Evolutionary conservation across 2,888 invertebrate species (phyloP), one percentile per base, ranked within the genome.

Genomic region (Darwinula stevensoni): DNA sequence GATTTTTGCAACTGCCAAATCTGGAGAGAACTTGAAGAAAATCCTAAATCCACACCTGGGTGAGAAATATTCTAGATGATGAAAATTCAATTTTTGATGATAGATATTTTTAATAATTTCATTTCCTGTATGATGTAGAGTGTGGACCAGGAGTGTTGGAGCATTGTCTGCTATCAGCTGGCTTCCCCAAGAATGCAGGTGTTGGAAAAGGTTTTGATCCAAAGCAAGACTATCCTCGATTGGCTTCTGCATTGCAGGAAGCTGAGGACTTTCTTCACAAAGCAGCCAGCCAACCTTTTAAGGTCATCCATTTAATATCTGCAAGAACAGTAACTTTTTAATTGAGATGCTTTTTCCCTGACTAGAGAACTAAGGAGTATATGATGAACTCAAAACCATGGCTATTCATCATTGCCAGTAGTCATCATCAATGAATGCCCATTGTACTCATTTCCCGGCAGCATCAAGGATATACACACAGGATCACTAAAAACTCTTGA

Each of bases 111-210:
- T 29, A 17, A 15, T 47, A 18, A 9, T 9, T 18, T 18, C 22
- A 18, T 9, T 9, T n/a, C n/a, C n/a, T n/a, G n/a, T n/a, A n/a
- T n/a, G n/a, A 9, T 47, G 4, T 51, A 65, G 82, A 78, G 49
- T 91, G 73, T 57, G 91, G 94, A 3, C 68, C 86, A 14, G 63
- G 84, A 1, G 54, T 97, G 26, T 67, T 94, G 37, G 86, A 91
- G 43, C 91, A 94, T 49, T 67, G 73, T n/a, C 56, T 94, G 3
- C 45, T 65, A 14, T 61, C 61, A 42, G 61, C 63, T 37, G 71
- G 71, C 17, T 62, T 88, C 39, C 43, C 56, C 2, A 50, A 61
- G 3, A 57, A 59, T 39, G 47, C 47, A 16, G 47, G 47, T 37
- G 36, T 54, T 31, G 50, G 62, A 3, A 69, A 69, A 48, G 65